Conservation (phyloP, 2,888 invertebrate genomes). For the Siphlonurus alternatus region DNA sequence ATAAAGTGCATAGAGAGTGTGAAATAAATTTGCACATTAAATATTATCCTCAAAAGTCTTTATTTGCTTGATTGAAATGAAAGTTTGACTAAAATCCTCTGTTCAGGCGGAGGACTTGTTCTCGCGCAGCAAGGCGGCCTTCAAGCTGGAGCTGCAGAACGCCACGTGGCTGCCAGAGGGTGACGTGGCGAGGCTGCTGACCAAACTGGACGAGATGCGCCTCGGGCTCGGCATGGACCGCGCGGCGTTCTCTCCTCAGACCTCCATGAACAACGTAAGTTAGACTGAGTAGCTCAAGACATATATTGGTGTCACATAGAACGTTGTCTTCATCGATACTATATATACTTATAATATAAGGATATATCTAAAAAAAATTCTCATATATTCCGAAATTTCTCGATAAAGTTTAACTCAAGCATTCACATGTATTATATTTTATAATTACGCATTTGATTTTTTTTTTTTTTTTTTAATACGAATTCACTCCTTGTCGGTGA, state of each 20-base stretch:
- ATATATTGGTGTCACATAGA: neutral
- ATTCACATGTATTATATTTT: too few species aligned
- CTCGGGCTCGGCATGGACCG: neutral
- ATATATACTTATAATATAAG: neutral
- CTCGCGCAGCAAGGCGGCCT: neutral
- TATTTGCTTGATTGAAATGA: too few species aligned
- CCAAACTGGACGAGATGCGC: neutral
- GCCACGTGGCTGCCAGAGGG: neutral
- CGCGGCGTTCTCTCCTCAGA: neutral
- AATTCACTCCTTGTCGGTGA: too few species aligned
- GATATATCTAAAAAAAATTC: neutral
- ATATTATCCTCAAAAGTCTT: too few species aligned
- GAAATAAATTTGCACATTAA: too few species aligned
- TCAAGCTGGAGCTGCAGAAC: neutral
- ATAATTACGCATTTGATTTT: too few species aligned
- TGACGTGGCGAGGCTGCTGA: neutral
- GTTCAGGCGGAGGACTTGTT: neutral
- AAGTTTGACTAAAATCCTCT: too few species aligned
- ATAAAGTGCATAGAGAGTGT: too few species aligned
- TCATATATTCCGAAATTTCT: too few species aligned
- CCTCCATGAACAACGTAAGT: neutral
- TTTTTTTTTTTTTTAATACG: too few species aligned
- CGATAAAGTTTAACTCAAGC: too few species aligned
- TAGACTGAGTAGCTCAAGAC: too few species aligned
- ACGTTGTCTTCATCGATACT: neutral